Evolutionary conservation across 2,888 invertebrate species (phyloP).

Genomic region (Limenitis camilla): DNA sequence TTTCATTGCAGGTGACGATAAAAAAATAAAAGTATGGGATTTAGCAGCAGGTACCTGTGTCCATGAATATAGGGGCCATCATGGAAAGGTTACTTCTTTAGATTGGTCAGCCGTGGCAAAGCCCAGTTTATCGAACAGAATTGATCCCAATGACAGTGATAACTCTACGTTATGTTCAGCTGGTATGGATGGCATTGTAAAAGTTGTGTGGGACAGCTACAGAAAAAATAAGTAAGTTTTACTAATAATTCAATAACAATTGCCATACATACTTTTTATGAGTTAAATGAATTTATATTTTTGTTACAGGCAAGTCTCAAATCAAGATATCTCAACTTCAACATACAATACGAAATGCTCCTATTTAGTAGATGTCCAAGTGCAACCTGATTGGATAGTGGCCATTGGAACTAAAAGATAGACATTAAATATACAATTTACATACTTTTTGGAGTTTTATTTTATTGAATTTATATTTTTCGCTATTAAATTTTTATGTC

Average conservation of each 20-base stretch:
- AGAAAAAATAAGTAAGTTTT: slow-evolving; percentile 57
- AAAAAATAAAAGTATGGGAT: slow-evolving; percentile 83
- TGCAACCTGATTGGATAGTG: slow-evolving; percentile 67
- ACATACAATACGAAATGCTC: slow-evolving; percentile 68
- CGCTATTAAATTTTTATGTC: no score
- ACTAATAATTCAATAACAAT: background rate
- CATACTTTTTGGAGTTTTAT: slow-evolving; percentile 4
- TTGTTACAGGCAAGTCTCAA: slow-evolving; percentile 56
- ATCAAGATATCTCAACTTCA: slow-evolving; percentile 57
- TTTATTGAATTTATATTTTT: background rate
- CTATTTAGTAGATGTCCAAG: slow-evolving; percentile 66
- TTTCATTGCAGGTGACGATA: slow-evolving; percentile 76
- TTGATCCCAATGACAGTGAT: slow-evolving; percentile 48
- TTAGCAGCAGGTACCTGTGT: slow-evolving; percentile 77
- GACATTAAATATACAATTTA: slow-evolving; percentile 9
- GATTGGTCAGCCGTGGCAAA: slow-evolving; percentile 74
- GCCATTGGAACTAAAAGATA: slow-evolving; percentile 66
- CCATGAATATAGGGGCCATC: slow-evolving; percentile 78
- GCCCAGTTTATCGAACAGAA: slow-evolving; percentile 49
- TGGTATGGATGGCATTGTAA: slow-evolving; percentile 78
- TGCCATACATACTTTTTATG: background rate
- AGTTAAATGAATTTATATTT: background rate
- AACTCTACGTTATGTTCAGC: slow-evolving; percentile 78
- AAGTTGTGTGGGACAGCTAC: slow-evolving; percentile 77
- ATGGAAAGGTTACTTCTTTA: slow-evolving; percentile 76